phyloP scores from a whole-genome alignment of 1,140 invertebrate genomes.

The Chymomyza costata region DNA sequence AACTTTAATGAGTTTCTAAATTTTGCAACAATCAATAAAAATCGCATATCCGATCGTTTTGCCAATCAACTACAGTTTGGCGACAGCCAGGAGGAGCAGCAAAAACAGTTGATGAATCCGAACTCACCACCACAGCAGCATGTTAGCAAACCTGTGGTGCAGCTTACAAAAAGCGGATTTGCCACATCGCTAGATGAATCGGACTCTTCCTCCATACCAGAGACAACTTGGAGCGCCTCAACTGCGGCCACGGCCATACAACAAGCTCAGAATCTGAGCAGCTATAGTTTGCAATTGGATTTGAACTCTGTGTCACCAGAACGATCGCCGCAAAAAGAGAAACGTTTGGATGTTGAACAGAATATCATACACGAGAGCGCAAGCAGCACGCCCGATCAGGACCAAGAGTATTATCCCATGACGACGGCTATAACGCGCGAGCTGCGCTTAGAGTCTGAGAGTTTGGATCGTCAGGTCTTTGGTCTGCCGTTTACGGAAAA shows the following conservation, averaged over 20 bases:
- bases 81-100: conserved; percentile 22
- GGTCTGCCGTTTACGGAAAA: conserved; percentile 74
- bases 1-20: conserved; percentile 90
- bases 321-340: conserved; percentile 1
- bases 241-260: conserved; percentile 69
- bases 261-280: conserved; percentile 63
- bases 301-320: conserved; percentile 38
- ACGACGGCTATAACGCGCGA: conserved; percentile 89
- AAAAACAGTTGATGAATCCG: not conserved
- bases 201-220: conserved; percentile 75
- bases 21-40: conserved; percentile 82
- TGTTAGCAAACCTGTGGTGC: conserved; percentile 66
- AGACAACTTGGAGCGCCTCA: conserved; percentile 67
- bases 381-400: conserved; percentile 83
- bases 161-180: conserved; percentile 73
- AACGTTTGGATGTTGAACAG: not conserved
- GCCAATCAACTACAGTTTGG: conserved; percentile 32
- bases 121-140: conserved; percentile 37
- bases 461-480: conserved; percentile 86
- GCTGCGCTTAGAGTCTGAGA: conserved; percentile 86
- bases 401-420: conserved; percentile 89
- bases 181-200: conserved; percentile 76
- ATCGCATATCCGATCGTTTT: conserved; percentile 63
- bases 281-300: conserved; percentile 60
- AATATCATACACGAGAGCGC: too few species aligned